These are phyloP conservation scores for Pseudopodoces humilis DNA, from an alignment of 2,113 vertebrate genomes.

Conservation along the genomic window DNA sequence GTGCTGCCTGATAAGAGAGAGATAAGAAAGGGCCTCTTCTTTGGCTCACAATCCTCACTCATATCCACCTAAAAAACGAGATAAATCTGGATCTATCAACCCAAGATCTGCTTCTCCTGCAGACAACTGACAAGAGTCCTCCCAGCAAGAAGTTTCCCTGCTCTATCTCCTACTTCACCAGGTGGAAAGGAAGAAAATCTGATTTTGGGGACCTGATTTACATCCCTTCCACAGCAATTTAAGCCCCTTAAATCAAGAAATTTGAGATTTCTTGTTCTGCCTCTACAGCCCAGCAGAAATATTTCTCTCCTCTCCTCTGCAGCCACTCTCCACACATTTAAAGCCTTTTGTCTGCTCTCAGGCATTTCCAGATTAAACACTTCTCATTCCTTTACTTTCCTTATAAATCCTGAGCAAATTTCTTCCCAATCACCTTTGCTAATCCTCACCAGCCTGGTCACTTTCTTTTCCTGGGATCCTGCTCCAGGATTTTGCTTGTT, in stretches of 20 bases:
- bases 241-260: neutral
- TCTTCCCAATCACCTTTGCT: neutral
- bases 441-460: neutral
- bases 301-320: neutral
- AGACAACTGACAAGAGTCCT: neutral
- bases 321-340: neutral
- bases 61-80: neutral
- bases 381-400: neutral
- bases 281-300: neutral
- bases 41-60: neutral
- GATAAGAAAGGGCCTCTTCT: neutral
- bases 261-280: neutral
- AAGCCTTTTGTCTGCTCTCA: neutral
- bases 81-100: neutral
- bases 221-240: neutral
- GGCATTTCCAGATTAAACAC: neutral
- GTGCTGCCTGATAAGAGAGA: neutral
- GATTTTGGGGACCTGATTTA: neutral
- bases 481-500: neutral
- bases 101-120: neutral
- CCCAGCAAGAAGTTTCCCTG: neutral
- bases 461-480: neutral
- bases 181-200: neutral
- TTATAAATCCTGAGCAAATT: neutral
- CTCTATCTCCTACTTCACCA: neutral